phyloP scores from a whole-genome alignment of 2,113 vertebrate species.

The Hemichromis elongatus region DNA sequence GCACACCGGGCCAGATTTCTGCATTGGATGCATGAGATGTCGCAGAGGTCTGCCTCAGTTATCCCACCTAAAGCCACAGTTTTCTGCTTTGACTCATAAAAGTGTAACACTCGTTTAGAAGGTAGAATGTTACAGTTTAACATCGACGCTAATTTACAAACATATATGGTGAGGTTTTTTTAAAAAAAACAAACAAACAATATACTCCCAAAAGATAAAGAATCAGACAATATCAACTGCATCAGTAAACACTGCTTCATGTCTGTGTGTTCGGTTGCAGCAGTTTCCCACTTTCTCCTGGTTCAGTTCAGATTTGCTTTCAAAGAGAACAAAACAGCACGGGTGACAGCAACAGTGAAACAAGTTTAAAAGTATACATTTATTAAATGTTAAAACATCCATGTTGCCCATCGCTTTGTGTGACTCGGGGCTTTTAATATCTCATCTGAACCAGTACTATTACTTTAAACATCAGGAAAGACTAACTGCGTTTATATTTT shows the following conservation, averaged over 20 bases:
- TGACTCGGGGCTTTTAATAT: not conserved
- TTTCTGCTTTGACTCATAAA: not conserved
- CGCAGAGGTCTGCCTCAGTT: not conserved
- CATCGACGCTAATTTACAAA: not conserved
- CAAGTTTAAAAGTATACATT: not conserved
- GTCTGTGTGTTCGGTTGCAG: not conserved
- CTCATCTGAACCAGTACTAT: not conserved
- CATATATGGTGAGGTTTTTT: not conserved
- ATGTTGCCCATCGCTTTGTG: not conserved
- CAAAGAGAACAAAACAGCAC: not conserved
- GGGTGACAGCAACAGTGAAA: not conserved
- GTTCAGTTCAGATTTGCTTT: not conserved
- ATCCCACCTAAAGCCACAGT: not conserved
- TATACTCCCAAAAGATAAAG: not conserved
- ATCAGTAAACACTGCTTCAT: not conserved
- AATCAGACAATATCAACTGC: not conserved
- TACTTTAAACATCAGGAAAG: not conserved
- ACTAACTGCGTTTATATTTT: not conserved
- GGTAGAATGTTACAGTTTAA: not conserved
- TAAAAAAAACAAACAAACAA: fast-evolving
- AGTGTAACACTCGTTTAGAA: not conserved
- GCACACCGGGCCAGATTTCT: not conserved
- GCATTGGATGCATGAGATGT: not conserved
- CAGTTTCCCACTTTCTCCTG: not conserved
- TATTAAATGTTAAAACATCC: not conserved